phyloP scores from a whole-genome alignment of 2,888 invertebrate species.

The Callosobruchus maculatus region DNA sequence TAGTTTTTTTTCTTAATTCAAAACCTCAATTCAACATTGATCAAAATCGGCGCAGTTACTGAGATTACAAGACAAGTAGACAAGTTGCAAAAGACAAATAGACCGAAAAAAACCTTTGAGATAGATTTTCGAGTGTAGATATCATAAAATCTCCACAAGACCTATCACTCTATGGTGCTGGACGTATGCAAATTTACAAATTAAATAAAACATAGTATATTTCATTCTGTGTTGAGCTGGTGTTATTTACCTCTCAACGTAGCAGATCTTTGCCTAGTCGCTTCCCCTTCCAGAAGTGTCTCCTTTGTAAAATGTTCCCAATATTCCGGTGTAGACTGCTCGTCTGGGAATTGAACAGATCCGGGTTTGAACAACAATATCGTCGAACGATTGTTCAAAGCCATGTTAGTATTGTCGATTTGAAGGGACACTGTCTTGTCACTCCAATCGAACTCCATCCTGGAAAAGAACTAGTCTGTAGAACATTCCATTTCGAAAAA shows the following conservation, averaged over 20 bases:
- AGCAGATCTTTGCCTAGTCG: slow-evolving; percentile 70
- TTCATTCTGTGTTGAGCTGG: too few species aligned
- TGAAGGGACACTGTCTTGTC: slow-evolving; percentile 80
- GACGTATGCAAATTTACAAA: too few species aligned
- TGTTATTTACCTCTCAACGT: slow-evolving; percentile 58
- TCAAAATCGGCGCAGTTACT: too few species aligned
- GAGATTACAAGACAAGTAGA: too few species aligned
- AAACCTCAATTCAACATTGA: too few species aligned
- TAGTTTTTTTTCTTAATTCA: too few species aligned
- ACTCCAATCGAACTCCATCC: slow-evolving; percentile 88
- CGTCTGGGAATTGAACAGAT: slow-evolving; percentile 72
- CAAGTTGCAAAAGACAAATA: too few species aligned
- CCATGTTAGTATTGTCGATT: slow-evolving; percentile 67
- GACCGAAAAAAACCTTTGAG: too few species aligned
- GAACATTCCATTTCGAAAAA: not conserved
- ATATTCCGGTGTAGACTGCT: slow-evolving; percentile 78
- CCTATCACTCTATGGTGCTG: too few species aligned
- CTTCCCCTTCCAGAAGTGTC: slow-evolving; percentile 70
- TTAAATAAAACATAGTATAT: too few species aligned
- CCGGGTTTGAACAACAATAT: slow-evolving; percentile 78
- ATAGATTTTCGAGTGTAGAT: too few species aligned
- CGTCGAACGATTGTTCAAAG: slow-evolving; percentile 65
- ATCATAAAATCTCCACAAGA: too few species aligned
- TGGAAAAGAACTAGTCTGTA: not conserved
- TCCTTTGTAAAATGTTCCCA: slow-evolving; percentile 84